Percentiles rank a stretch among this genome's conserved stretches.
Conservation (phyloP, 2,888 invertebrate species). For the Cosmorhoe ocellata region DNA sequence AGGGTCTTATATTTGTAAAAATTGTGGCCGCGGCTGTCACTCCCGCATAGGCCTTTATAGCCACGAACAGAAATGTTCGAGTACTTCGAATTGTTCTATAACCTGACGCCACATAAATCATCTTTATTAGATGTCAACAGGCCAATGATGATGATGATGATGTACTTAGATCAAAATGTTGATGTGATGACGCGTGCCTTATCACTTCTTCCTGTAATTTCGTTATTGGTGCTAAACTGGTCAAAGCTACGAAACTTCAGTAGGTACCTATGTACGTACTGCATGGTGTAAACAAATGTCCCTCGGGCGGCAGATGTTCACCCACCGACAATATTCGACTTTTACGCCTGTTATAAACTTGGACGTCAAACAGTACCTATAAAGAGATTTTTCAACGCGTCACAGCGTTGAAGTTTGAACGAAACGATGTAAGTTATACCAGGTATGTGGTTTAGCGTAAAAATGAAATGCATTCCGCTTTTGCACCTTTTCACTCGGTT, state of each 20-base stretch:
- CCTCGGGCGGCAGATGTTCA: slow-evolving; percentile 3
- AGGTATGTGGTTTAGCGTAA: not conserved
- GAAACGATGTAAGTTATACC: slow-evolving; percentile 1
- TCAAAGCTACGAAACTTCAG: not conserved
- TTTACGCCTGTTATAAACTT: slow-evolving; percentile 5
- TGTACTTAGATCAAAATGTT: too few species aligned
- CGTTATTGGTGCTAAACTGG: not conserved
- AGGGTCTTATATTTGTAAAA: too few species aligned
- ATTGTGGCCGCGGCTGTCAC: too few species aligned
- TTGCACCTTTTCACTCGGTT: not conserved
- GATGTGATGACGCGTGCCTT: too few species aligned
- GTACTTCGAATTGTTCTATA: too few species aligned
- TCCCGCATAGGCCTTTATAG: too few species aligned
- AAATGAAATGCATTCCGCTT: slow-evolving; percentile 2
- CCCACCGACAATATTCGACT: not conserved
- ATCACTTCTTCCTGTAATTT: not conserved
- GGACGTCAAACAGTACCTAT: not conserved
- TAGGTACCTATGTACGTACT: too few species aligned
- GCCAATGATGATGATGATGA: too few species aligned
- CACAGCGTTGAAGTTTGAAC: not conserved
- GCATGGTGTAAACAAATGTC: not conserved
- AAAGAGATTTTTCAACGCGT: slow-evolving; percentile 9
- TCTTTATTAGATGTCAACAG: too few species aligned
- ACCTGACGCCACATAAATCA: too few species aligned
- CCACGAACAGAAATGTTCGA: too few species aligned